A percentile compares a stretch with the other conserved stretches of the same genome.
Evolutionary conservation across 1,140 invertebrate genomes (phyloP).

Genomic region (Thaumatotibia leucotreta): DNA sequence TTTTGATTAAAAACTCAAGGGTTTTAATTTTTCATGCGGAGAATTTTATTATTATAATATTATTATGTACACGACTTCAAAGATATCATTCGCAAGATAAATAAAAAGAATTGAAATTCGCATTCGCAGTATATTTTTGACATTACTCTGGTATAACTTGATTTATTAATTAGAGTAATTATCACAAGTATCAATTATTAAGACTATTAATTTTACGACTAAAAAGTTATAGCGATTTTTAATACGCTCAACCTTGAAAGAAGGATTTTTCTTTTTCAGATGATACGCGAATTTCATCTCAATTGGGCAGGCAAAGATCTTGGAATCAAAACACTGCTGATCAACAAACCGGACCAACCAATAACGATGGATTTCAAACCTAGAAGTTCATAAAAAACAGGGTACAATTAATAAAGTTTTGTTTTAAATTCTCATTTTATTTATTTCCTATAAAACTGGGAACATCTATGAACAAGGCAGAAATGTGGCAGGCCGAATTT

Average conservation of each 20-base stretch:
- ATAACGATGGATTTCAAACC: constrained; percentile 78
- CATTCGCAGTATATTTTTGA: too few species aligned
- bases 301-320: constrained; percentile 81
- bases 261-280: constrained; percentile 78
- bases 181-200: too few species aligned
- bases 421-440: neutral
- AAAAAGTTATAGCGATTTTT: too few species aligned
- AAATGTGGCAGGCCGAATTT: neutral
- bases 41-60: too few species aligned
- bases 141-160: too few species aligned
- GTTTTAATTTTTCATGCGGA: too few species aligned
- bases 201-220: too few species aligned
- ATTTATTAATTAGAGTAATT: too few species aligned
- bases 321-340: constrained; percentile 82
- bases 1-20: too few species aligned
- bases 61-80: too few species aligned
- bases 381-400: constrained; percentile 28
- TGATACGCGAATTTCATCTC: constrained; percentile 82
- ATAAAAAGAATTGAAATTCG: too few species aligned
- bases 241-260: neutral
- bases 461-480: neutral
- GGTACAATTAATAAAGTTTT: neutral
- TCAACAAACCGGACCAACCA: constrained; percentile 88
- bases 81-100: too few species aligned
- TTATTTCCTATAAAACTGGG: neutral